Percentiles rank a stretch among this genome's conserved stretches.
phyloP scores from a whole-genome alignment of 2,888 invertebrate genomes.

The Amiota communis region DNA sequence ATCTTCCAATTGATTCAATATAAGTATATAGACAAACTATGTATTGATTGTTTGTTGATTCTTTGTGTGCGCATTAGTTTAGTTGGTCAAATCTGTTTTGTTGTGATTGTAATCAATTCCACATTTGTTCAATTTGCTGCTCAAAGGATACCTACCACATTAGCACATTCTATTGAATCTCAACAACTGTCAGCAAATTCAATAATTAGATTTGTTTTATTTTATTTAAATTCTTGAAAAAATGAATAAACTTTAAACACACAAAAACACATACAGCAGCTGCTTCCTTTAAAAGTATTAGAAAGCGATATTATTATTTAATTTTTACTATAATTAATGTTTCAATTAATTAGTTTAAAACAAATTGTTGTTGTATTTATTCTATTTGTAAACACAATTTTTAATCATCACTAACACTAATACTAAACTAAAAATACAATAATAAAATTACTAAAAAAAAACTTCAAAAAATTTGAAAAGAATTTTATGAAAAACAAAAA shows the following conservation, averaged over 20 bases:
- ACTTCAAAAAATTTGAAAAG: neutral
- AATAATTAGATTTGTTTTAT: neutral
- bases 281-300: conserved; percentile 65
- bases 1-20: too few species aligned
- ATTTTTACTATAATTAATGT: conserved; percentile 56
- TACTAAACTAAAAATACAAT: too few species aligned
- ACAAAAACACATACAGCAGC: too few species aligned
- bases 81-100: too few species aligned
- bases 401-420: conserved; percentile 35
- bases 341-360: conserved; percentile 49
- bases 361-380: conserved; percentile 25
- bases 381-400: conserved; percentile 12
- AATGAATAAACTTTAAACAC: too few species aligned
- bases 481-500: conserved; percentile 27
- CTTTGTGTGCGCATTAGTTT: too few species aligned
- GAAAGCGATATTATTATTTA: conserved; percentile 58
- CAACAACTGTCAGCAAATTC: neutral
- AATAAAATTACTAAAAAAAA: neutral
- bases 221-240: neutral
- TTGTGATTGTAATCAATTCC: too few species aligned
- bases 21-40: too few species aligned
- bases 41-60: too few species aligned
- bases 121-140: too few species aligned
- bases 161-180: too few species aligned
- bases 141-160: too few species aligned